Conservation (phyloP, 2,888 invertebrate genomes). For the Macrosoma leucophasiata region DNA sequence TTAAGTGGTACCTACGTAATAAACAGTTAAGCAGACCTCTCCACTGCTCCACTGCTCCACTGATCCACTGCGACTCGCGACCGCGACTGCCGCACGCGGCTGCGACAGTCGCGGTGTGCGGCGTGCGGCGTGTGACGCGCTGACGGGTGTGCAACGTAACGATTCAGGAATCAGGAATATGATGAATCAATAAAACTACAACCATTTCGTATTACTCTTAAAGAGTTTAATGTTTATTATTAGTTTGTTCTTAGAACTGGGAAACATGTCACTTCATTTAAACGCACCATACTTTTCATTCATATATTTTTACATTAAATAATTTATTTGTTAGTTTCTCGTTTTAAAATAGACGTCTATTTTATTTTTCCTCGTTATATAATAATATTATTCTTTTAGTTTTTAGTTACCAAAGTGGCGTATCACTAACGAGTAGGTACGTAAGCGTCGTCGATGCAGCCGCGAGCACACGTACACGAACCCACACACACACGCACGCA, state of each 20-base stretch:
- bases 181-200: constrained; percentile 33
- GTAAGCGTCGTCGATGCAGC: constrained; percentile 4
- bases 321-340: constrained; percentile 26
- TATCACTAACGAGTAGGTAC: constrained; percentile 24
- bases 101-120: background rate
- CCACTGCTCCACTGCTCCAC: background rate
- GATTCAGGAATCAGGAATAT: too few relatives aligned
- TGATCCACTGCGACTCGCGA: background rate
- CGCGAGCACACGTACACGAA: constrained; percentile 20
- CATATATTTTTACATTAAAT: constrained; percentile 27
- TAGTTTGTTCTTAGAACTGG: constrained; percentile 59
- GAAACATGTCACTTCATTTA: constrained; percentile 37
- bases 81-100: background rate
- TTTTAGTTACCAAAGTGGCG: constrained; percentile 25
- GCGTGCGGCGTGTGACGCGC: too few relatives aligned
- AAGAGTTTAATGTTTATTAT: constrained; percentile 46
- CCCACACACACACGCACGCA: constrained; percentile 15
- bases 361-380: constrained; percentile 9
- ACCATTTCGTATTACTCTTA: constrained; percentile 39
- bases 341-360: constrained; percentile 28
- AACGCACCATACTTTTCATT: constrained; percentile 31
- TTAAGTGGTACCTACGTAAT: too few relatives aligned
- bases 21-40: background rate
- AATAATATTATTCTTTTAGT: constrained; percentile 15
- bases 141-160: too few relatives aligned